Base-by-base conservation (phyloP, 2,113 vertebrate genomes). In the Monopterus albus region DNA sequence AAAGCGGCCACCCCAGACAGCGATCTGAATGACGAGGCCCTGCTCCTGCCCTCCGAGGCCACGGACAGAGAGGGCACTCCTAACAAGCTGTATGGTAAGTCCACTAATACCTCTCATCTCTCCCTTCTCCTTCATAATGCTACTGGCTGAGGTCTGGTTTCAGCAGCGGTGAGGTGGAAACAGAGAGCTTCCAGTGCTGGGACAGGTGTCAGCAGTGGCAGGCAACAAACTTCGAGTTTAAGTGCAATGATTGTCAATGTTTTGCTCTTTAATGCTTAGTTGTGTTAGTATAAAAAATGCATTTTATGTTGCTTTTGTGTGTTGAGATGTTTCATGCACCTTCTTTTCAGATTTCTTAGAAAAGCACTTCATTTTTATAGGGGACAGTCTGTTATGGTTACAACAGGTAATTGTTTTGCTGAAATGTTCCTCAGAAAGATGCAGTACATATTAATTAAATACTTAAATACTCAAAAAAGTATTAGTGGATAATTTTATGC, bases 1-100 rank as follows among this genome's bases (percentile, higher is more conserved):
- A 94, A 94, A 94, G 95, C 94, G 92, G 94, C 94, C 92, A 96
- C 93, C 93, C 94, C 96, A 92, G 97, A 98, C 95, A 95, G 95
- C 91, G 95, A 98, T 92, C 95, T 95, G 92, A 95, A 94, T 92
- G 96, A 98, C 90, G 96, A 98, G 92, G 91, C 96, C 92, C 93
- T 96, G 92, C 94, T 96, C 89, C 94, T 91, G 91, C 94, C 96
- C 84, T 93, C 93, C 84, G 97, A 97, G 90, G 94, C 94, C 91
- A 94, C 95, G 91, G 96, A 97, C 93, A 92, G 93, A 87, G 94
- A 96, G 91, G 96, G 96, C 93, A 93, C 94, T 90, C 95, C 97
- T 89, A 95, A 92, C 95, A 97, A 97, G 95, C 96, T 97, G 91
- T 97, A 98, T 88, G 96, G 97, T 99, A 91, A 98, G 97, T 96